Conservation (phyloP, 2,888 invertebrate species). For the Papilio elwesi region DNA sequence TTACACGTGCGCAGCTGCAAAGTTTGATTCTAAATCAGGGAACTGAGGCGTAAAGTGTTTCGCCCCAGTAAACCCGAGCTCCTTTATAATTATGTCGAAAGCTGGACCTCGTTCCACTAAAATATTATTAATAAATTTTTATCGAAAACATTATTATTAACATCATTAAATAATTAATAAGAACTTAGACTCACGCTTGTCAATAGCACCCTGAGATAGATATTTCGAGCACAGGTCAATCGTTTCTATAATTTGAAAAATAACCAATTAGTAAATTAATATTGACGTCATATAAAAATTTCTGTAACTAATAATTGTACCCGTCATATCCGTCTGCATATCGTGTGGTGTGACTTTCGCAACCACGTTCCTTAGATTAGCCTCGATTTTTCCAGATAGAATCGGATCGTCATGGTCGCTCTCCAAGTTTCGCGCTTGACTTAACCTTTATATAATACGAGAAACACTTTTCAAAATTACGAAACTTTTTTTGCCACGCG, state of each 20-base stretch:
- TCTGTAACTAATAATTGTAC: slow-evolving; percentile 47
- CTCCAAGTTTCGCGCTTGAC: slow-evolving; percentile 61
- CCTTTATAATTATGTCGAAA: slow-evolving; percentile 63
- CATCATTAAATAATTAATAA: not conserved
- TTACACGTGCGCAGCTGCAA: slow-evolving; percentile 61
- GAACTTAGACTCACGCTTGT: slow-evolving; percentile 63
- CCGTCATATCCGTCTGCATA: slow-evolving; percentile 63
- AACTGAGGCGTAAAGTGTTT: slow-evolving; percentile 57
- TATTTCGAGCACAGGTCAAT: slow-evolving; percentile 64
- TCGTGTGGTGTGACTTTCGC: slow-evolving; percentile 53
- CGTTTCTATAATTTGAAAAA: slow-evolving; percentile 59
- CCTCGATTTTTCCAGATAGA: slow-evolving; percentile 62
- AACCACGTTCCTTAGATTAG: slow-evolving; percentile 53
- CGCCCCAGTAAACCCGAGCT: slow-evolving; percentile 55
- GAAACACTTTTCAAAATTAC: not conserved
- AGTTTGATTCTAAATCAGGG: slow-evolving; percentile 51
- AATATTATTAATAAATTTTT: not conserved
- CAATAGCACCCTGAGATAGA: slow-evolving; percentile 64
- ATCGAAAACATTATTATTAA: not conserved
- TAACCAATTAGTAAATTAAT: not conserved
- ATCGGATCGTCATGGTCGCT: slow-evolving; percentile 68
- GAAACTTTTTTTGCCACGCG: no score
- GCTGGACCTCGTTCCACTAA: slow-evolving; percentile 70
- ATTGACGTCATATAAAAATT: not conserved
- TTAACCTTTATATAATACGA: slow-evolving; percentile 53